Base-by-base conservation (phyloP, 2,113 vertebrate genomes). In the Heterocephalus glaber region DNA sequence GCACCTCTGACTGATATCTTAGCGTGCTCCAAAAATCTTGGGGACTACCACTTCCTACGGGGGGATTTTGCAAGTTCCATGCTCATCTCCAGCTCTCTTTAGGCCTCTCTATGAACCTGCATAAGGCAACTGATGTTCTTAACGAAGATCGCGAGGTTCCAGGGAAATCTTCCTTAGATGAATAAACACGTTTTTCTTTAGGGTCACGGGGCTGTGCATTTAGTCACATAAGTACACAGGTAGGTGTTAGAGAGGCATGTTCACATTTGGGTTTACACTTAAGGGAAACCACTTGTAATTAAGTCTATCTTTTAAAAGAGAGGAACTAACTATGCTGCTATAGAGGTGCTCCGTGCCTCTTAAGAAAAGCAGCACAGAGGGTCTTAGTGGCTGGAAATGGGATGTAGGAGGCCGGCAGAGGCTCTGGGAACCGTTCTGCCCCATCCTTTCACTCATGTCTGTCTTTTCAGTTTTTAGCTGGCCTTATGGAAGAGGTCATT, bases 331-430 rank as follows among this genome's bases (percentile, higher is more conserved):
- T 28, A 4, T n/a, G 76, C 47, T 10, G 5, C 20, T 11, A 0
- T 6, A n/a, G 17, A 20, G 58, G 7, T 41, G 16, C 52, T 61
- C 22, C n/a, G 7, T 61, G 66, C 30, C 28, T 47, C 5, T 16
- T 30, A 30, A 20, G 60, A 22, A 65, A 66, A 41, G 26, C 2
- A 1, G 41, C 17, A 20, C 1, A 19, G 30, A 3, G 30, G 41
- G 35, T 30, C 47, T 20, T 3, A 60, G 52, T 28, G 38, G 22
- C 12, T 20, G 60, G 16, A 38, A 72, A 19, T 0, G 8, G 38
- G 70, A 1, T 5, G 38, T 2, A 10, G n/a, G 38, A 19, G 4
- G 4, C 1, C 1, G 2, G 38, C 38, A 28, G 11, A 56, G 49
- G 41, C 28, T 44, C 14, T 8, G 49, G 26, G 52, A 54, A 11